Base-by-base conservation (phyloP, 1,140 invertebrate species). In the Calliopsis andreniformis region DNA sequence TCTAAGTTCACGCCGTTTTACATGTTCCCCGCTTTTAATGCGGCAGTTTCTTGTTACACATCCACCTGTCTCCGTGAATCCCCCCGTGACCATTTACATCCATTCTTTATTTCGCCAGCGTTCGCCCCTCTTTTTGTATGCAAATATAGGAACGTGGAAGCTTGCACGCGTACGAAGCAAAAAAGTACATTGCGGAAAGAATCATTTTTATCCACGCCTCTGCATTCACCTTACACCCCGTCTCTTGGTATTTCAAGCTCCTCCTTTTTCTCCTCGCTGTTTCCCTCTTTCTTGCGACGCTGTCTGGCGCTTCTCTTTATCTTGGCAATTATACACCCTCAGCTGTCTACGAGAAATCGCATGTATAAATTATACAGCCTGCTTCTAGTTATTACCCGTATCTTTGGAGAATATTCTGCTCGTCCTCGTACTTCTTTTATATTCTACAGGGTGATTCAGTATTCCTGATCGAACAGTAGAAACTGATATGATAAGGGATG, bases 171-270 rank as follows among this genome's bases (percentile, higher is more conserved):
- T 8, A 42, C 32, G 20, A 16, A 45, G 18, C 14, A n/a, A 28
- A 25, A 51, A 14, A 6, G n/a, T n/a, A 42, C 61, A 30, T n/a
- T n/a, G n/a, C n/a, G n/a, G n/a, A 4, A 0, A 25, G 2, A 64
- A 3, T 14, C 16, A 53, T 64, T 51, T 45, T 28, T 72, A 72
- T 53, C 35, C 2, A 18, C 49, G 45, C n/a, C 35, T n/a, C 16
- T 63, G 1, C 32, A 28, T 1, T 30, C 2, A 20, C 0, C 16
- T 70, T 35, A 6, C 32, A 28, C 56, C 30, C 32, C 58, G 39
- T 28, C 16, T 14, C 43, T 51, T 63, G 6, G 30, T 28, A 20
- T 39, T 39, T 5, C 35, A 63, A 30, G 35, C 30, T 14, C 32
- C 32, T 53, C 2, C 35, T 30, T 12, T 39, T 63, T 53, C 10